Evolutionary conservation across 2,888 invertebrate genomes (phyloP), one percentile per base, ranked within the genome.

Genomic region (Microctonus hyperodae): DNA sequence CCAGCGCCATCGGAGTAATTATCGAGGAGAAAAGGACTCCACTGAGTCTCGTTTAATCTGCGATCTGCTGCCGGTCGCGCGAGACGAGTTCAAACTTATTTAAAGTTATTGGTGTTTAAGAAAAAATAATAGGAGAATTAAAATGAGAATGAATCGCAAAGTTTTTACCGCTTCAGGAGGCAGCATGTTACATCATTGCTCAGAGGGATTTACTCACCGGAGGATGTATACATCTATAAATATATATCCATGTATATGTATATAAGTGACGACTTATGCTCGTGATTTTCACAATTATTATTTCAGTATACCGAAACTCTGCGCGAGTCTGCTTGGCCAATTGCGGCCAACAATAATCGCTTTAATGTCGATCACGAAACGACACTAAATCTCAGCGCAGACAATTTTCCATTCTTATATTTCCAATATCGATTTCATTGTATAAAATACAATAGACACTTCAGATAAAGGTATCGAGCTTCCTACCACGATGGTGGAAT

Each of bases 31-130:
- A 77, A 79, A 79, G 78, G 80, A 81, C 82, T 79, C 77, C 44
- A 76, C 16, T 65, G 71, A 79, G 79, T 79, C 81, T 80, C 79
- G 81, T 81, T 83, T 82, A 81, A 83, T 83, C 83, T 78, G 79
- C 75, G 80, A 82, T 83, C 82, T 78, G 80, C 70, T 78, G 75
- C 67, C 57, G 69, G 69, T 68, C 64, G 69, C 69, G 75, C 59
- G 51, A 65, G 57, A 60, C 67, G 56, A 59, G 69, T 68, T 67
- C 51, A 66, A 68, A 61, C 68, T 44, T 16, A n/a, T n/a, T 7
- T 6, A 44, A 64, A 64, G n/a, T 67, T 66, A 71, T 69, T 69
- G 64, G n/a, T 60, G 28, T 59, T 23, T 22, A 23, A 40, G 40
- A 40, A 44, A 58, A 37, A 40, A 59, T 23, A 44, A 11, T 44